Evolutionary conservation across 2,113 vertebrate species (phyloP).

Genomic region (Bucco capensis): DNA sequence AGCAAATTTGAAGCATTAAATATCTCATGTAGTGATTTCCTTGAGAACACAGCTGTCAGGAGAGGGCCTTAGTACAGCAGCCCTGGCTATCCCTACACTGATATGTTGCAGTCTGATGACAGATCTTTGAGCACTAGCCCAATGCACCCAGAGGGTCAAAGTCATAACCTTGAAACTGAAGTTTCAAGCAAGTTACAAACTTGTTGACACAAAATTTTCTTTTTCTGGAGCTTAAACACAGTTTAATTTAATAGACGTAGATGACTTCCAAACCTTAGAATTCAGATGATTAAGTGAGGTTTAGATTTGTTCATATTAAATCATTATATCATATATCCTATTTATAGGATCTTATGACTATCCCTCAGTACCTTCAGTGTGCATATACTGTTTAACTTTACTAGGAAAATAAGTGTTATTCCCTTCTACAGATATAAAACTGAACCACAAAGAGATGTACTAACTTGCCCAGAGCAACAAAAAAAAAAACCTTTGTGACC

Average conservation of each 20-base stretch:
- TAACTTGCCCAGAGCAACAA: not conserved
- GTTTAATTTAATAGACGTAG: not conserved
- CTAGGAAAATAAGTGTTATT: not conserved
- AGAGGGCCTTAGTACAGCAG: not conserved
- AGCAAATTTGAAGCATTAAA: not conserved
- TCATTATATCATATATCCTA: not conserved
- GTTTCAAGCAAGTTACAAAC: not conserved
- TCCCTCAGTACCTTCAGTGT: not conserved
- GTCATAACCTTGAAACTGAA: not conserved
- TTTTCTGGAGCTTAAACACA: not conserved
- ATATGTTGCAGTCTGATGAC: not conserved
- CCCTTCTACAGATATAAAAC: not conserved
- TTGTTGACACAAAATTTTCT: not conserved
- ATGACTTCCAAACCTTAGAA: not conserved
- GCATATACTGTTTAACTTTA: not conserved
- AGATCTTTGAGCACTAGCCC: not conserved
- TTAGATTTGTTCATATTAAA: not conserved
- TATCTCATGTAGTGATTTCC: not conserved
- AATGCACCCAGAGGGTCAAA: not conserved
- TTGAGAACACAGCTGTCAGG: accelerated
- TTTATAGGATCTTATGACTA: not conserved
- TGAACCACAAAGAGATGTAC: not conserved
- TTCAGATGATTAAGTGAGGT: not conserved
- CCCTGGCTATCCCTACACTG: not conserved
- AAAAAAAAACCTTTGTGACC: not conserved